Evolutionary conservation across 2,888 invertebrate species (phyloP).

Genomic region (Willowsia nigromaculata): DNA sequence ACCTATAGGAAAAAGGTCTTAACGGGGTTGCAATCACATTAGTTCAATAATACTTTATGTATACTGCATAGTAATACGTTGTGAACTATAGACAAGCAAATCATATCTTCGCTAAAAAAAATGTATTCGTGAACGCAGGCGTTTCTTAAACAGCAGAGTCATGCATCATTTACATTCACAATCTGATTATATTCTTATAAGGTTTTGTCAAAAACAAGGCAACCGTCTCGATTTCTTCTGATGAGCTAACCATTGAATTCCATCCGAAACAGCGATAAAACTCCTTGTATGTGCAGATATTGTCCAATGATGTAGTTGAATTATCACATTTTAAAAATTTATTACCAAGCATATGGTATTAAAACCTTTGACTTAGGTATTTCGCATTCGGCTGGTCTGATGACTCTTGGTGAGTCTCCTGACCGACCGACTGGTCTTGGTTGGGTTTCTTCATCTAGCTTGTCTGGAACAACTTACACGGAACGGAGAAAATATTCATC

Average conservation of each 20-base stretch:
- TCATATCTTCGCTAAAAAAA: too few species aligned
- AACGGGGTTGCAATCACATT: not conserved
- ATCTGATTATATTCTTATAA: not conserved
- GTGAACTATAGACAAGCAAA: not conserved
- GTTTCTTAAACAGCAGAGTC: not conserved
- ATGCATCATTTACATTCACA: not conserved
- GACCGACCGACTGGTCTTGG: constrained; percentile 39
- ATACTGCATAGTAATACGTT: too few species aligned
- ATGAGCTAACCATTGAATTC: not conserved
- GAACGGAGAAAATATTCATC: constrained; percentile 52
- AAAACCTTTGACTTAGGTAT: not conserved
- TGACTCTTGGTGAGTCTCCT: not conserved
- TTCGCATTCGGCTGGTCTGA: constrained; percentile 11
- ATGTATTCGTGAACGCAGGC: not conserved
- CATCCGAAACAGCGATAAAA: constrained; percentile 32
- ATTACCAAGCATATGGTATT: constrained; percentile 50
- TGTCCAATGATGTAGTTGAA: constrained; percentile 43
- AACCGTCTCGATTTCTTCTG: not conserved
- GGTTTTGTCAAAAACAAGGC: constrained; percentile 37
- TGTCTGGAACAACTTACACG: constrained; percentile 15
- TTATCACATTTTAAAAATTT: constrained; percentile 66
- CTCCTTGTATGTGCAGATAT: constrained; percentile 54
- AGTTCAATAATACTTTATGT: not conserved
- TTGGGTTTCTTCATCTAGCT: not conserved
- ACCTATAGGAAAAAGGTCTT: not conserved